Base-by-base conservation (phyloP, 2,797 vertebrate species). In the Adelosebastes latens region DNA sequence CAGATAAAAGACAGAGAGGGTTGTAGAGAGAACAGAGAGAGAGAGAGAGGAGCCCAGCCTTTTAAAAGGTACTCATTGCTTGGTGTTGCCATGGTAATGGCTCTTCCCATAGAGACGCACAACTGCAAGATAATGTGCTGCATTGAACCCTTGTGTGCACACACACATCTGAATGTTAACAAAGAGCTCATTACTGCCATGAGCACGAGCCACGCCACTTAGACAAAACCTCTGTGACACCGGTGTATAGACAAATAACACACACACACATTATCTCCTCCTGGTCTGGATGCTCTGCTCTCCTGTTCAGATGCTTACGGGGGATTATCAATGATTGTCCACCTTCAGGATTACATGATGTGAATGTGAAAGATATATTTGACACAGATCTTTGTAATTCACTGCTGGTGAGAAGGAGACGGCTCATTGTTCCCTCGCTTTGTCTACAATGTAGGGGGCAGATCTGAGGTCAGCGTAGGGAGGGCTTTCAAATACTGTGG, bases 81-180 rank as follows among this genome's bases (percentile, higher is more conserved):
- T 90, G 85, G 86, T 34, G 92, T 94, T 91, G 69, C 88, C 88
- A 91, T 88, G 88, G 93, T 29, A 52, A 88, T 13, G 31, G 80
- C 75, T 79, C 62, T 74, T 82, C 49, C 56, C 25, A 0, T 65
- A 63, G 65, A 78, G 71, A 88, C 12, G 16, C 80, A 67, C 68
- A 76, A 72, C 31, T 31, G 70, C 68, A 53, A 53, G 75, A 78
- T 69, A 87, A 84, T 83, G 65, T 18, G 52, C 16, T 60, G 49
- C 39, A 53, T 14, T 70, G 65, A 66, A 2, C 73, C 12, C 63
- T 62, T 52, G 59, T 34, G 53, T 34, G 53, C 46, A 64, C 76
- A 74, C 18, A 49, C 59, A 64, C 53, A 14, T 56, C 9, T 24
- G 20, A 25, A 75, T 72, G 27, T 13, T 49, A 80, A 83, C 72